Conservation (phyloP, 2,888 invertebrate genomes). For the Diogma glabrata region DNA sequence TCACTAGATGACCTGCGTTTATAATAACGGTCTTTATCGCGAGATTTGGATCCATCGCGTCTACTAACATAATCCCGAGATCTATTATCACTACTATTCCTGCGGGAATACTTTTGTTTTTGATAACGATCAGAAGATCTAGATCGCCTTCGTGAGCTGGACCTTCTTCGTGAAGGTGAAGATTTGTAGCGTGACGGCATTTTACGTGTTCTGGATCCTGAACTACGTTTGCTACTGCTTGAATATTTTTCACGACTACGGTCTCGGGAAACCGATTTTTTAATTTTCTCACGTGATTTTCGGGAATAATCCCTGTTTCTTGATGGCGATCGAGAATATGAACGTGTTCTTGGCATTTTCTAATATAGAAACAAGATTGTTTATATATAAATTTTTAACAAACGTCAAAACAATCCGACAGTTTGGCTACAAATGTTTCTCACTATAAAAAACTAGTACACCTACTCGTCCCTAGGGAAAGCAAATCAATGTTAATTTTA, state of each 20-base stretch:
- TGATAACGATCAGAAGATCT: slow-evolving; percentile 3
- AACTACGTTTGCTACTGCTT: neutral
- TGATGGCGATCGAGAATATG: slow-evolving; percentile 11
- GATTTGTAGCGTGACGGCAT: slow-evolving; percentile 5
- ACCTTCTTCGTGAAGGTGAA: neutral
- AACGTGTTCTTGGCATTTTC: slow-evolving; percentile 10
- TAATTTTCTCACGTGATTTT: too few relatives aligned
- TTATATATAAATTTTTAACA: too few relatives aligned
- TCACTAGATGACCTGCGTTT: slow-evolving; percentile 1
- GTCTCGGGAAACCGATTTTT: too few relatives aligned
- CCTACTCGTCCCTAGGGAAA: too few relatives aligned
- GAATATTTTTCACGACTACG: neutral
- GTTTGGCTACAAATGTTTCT: too few relatives aligned
- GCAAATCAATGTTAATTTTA: too few relatives aligned
- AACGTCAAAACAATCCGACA: too few relatives aligned
- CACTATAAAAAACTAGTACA: too few relatives aligned
- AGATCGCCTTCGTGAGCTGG: neutral
- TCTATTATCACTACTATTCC: neutral
- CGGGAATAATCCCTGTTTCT: neutral
- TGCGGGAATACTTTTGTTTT: neutral
- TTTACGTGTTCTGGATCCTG: slow-evolving; percentile 6
- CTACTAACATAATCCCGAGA: neutral
- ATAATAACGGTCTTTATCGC: neutral
- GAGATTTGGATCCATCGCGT: neutral
- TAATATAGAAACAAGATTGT: too few relatives aligned